A percentile compares a stretch with the other conserved stretches of the same genome.
These are phyloP conservation scores for Bombus waltoni DNA, from an alignment of 1,140 invertebrate species.

Conservation along the genomic window DNA sequence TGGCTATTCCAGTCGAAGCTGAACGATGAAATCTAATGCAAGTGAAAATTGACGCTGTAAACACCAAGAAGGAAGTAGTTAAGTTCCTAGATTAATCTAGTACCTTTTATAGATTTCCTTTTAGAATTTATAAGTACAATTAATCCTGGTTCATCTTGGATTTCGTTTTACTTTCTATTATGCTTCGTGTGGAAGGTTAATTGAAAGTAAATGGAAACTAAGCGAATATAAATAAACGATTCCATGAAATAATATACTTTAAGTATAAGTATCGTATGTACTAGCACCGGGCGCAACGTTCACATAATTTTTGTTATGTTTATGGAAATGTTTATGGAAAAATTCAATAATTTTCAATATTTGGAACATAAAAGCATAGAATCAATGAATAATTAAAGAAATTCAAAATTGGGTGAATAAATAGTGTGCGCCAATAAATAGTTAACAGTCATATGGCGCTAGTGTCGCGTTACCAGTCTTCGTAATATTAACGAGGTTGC, in stretches of 20 bases:
- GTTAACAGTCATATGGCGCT: neutral
- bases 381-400: neutral
- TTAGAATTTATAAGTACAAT: neutral
- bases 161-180: conserved; percentile 18
- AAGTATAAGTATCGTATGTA: neutral
- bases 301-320: neutral
- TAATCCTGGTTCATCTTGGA: neutral
- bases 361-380: neutral
- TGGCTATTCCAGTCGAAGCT: neutral
- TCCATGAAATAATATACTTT: neutral
- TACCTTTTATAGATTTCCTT: neutral
- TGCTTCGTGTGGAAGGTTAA: neutral
- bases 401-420: neutral
- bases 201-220: neutral
- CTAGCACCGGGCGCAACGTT: neutral
- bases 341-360: too few species aligned
- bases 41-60: conserved; percentile 8
- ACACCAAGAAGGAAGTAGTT: conserved; percentile 1
- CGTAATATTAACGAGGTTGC: neutral
- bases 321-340: too few species aligned
- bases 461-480: too few species aligned
- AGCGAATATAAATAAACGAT: too few species aligned
- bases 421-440: neutral
- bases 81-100: neutral
- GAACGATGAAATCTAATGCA: conserved; percentile 27